phyloP scores from a whole-genome alignment of 2,888 invertebrate genomes.

The Cataglyphis altisquamis region DNA sequence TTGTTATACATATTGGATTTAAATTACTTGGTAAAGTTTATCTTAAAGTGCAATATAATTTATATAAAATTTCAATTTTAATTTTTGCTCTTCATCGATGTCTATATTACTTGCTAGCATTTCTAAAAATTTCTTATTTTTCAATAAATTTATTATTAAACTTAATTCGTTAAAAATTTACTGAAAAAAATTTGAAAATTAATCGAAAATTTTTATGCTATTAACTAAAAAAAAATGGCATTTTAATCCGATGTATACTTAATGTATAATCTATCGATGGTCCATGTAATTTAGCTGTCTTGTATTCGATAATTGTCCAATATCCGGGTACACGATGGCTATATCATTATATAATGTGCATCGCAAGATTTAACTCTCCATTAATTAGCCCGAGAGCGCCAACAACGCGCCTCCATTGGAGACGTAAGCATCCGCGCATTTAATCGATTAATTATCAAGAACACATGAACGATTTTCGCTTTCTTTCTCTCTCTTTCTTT shows the following conservation, averaged over 20 bases:
- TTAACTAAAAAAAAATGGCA: background rate
- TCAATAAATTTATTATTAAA: background rate
- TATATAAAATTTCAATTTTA: background rate
- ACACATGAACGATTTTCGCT: slow-evolving; percentile 14
- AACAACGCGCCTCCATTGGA: background rate
- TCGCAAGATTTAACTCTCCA: slow-evolving; percentile 21
- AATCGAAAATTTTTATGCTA: background rate
- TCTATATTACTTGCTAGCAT: background rate
- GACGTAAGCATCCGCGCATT: slow-evolving; percentile 43
- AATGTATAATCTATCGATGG: background rate
- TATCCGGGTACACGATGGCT: slow-evolving; percentile 10
- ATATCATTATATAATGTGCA: slow-evolving; percentile 1
- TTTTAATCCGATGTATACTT: background rate
- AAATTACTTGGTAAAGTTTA: background rate
- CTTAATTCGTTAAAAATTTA: background rate
- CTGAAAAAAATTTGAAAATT: background rate
- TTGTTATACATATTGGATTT: background rate
- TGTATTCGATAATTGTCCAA: slow-evolving; percentile 17
- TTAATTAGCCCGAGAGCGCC: slow-evolving; percentile 15
- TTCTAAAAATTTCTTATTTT: background rate
- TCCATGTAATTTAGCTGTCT: slow-evolving; percentile 8
- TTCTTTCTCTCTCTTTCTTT: slow-evolving; percentile 27
- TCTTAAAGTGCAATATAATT: background rate
- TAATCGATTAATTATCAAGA: slow-evolving; percentile 72
- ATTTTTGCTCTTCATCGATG: background rate